These are phyloP conservation scores for Speoplatyrhinus poulsoni DNA, from an alignment of 2,113 vertebrate genomes.

Conservation along the genomic window DNA sequence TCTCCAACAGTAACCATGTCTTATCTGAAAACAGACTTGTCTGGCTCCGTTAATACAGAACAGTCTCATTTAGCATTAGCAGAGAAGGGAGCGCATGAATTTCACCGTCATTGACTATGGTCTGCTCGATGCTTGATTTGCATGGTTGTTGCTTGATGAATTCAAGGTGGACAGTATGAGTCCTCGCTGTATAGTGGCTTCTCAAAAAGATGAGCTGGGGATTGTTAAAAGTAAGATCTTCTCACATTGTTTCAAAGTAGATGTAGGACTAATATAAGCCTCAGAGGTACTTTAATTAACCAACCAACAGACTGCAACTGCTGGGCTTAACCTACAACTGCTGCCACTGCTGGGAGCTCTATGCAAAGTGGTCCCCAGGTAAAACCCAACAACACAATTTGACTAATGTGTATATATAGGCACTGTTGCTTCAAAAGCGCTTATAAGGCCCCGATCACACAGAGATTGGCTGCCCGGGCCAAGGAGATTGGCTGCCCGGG, in stretches of 20 bases:
- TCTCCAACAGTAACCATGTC: too few relatives aligned
- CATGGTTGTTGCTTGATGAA: conserved; percentile 43
- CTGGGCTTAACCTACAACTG: too few relatives aligned
- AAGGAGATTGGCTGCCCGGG: too few relatives aligned
- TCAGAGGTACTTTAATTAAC: neutral
- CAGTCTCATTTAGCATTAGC: conserved; percentile 18
- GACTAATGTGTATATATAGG: too few relatives aligned
- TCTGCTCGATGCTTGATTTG: conserved; percentile 22
- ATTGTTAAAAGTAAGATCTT: conserved; percentile 58
- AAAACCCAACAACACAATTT: too few relatives aligned
- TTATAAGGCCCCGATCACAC: too few relatives aligned
- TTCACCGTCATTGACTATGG: conserved; percentile 12
- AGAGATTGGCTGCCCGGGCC: too few relatives aligned
- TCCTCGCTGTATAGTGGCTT: conserved; percentile 26
- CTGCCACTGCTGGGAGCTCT: too few relatives aligned
- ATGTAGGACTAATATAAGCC: conserved; percentile 58
- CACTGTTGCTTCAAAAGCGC: too few relatives aligned
- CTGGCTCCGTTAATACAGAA: neutral
- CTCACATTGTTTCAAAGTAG: conserved; percentile 60
- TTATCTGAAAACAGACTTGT: too few relatives aligned
- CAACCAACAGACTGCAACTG: too few relatives aligned
- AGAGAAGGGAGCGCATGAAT: conserved; percentile 33
- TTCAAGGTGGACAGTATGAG: conserved; percentile 33
- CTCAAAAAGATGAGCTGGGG: conserved; percentile 30
- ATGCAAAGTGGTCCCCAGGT: too few relatives aligned